phyloP scores from a whole-genome alignment of 1,140 invertebrate genomes.

The Arctopsyche grandis region DNA sequence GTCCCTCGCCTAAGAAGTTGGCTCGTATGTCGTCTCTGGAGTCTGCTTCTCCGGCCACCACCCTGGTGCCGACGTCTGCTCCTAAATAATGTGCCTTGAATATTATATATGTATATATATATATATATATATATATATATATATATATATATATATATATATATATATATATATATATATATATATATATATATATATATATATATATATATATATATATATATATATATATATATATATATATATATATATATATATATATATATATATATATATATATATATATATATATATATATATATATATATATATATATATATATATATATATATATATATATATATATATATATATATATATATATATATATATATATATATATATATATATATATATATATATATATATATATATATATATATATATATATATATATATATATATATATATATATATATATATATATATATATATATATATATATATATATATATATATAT shows the following conservation, averaged over 20 bases:
- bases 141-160: slow-evolving; percentile 15
- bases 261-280: neutral
- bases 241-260: neutral
- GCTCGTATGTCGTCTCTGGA: neutral
- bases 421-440: no score
- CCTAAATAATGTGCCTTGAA: neutral
- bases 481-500: no score
- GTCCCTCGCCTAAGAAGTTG: slow-evolving; percentile 2
- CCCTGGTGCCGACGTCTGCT: neutral
- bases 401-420: no score
- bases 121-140: slow-evolving; percentile 30
- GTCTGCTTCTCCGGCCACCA: neutral
- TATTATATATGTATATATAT: neutral
- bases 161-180: neutral
- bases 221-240: neutral
- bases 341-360: neutral
- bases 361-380: neutral
- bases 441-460: no score
- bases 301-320: neutral
- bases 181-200: neutral
- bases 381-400: neutral
- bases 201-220: neutral
- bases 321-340: neutral
- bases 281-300: neutral
- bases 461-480: no score